These are phyloP conservation scores for Patella depressa DNA, from an alignment of 2,888 invertebrate species.

Conservation along the genomic window DNA sequence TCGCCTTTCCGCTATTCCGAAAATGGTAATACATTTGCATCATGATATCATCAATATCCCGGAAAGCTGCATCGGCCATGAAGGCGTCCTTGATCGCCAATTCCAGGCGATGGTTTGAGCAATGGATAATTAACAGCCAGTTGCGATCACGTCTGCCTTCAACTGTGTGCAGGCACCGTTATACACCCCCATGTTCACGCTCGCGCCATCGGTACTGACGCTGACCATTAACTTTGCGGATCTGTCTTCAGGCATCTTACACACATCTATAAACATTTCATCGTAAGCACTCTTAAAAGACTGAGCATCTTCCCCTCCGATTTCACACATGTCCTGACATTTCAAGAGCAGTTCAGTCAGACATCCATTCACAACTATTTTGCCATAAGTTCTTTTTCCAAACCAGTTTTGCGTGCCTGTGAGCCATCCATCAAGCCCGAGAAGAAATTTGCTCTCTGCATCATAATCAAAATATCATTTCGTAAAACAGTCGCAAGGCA, in stretches of 20 bases:
- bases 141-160: slow-evolving; percentile 13
- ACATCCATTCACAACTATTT: slow-evolving; percentile 17
- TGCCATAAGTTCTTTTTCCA: slow-evolving; percentile 19
- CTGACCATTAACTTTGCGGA: background rate
- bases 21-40: slow-evolving; percentile 18
- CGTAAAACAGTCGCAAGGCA: slow-evolving; percentile 7
- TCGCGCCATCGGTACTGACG: slow-evolving; percentile 12
- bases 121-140: slow-evolving; percentile 19
- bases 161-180: slow-evolving; percentile 17
- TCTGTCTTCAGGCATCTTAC: slow-evolving; percentile 9
- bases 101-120: slow-evolving; percentile 15
- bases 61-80: slow-evolving; percentile 4
- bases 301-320: slow-evolving; percentile 13
- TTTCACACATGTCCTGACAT: slow-evolving; percentile 12
- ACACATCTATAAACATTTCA: slow-evolving; percentile 5
- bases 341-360: slow-evolving; percentile 14
- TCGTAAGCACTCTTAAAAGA: slow-evolving; percentile 13
- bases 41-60: slow-evolving; percentile 19
- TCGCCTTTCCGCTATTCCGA: slow-evolving; percentile 22
- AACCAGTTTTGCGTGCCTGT: slow-evolving; percentile 20
- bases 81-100: slow-evolving; percentile 20
- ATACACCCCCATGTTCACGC: slow-evolving; percentile 14
- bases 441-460: slow-evolving; percentile 12
- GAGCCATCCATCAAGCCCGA: slow-evolving; percentile 18
- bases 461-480: background rate